Evolutionary conservation across 1,140 invertebrate species (phyloP).

Genomic region (Homarus americanus): DNA sequence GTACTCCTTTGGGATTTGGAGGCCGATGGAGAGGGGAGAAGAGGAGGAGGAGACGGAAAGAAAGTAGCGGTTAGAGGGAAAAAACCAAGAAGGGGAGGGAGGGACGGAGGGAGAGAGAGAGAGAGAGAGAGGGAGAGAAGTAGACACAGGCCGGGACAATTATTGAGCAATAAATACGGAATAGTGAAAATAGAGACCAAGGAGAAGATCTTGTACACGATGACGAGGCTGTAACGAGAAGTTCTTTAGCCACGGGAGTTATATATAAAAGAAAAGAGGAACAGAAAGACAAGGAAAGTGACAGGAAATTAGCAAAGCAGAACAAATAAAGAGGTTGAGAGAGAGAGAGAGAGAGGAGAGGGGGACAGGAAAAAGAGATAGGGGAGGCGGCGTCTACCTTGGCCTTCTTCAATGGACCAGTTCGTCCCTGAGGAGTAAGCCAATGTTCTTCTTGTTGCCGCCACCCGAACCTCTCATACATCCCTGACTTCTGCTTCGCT

Average conservation of each 20-base stretch:
- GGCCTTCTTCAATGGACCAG: conserved; percentile 60
- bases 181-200: not conserved
- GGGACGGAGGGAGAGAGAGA: not conserved
- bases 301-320: not conserved
- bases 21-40: not conserved
- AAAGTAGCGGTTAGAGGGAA: not conserved
- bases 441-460: conserved; percentile 59
- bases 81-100: conserved; percentile 6
- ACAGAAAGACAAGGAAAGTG: not conserved
- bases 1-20: not conserved
- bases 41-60: not conserved
- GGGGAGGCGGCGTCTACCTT: conserved; percentile 23
- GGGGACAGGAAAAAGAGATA: not conserved
- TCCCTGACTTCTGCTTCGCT: not conserved
- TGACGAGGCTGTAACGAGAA: no score
- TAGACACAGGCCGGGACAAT: not conserved
- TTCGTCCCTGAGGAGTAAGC: conserved; percentile 56
- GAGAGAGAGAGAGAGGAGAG: conserved; percentile 12
- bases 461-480: not conserved
- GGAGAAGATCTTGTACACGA: not conserved
- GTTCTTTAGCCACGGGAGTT: not conserved
- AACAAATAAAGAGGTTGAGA: conserved; percentile 2
- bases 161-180: not conserved
- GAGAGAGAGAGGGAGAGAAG: not conserved
- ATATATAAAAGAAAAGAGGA: no score